Evolutionary conservation across 2,888 invertebrate genomes (phyloP).

Genomic region (Euphydryas editha): DNA sequence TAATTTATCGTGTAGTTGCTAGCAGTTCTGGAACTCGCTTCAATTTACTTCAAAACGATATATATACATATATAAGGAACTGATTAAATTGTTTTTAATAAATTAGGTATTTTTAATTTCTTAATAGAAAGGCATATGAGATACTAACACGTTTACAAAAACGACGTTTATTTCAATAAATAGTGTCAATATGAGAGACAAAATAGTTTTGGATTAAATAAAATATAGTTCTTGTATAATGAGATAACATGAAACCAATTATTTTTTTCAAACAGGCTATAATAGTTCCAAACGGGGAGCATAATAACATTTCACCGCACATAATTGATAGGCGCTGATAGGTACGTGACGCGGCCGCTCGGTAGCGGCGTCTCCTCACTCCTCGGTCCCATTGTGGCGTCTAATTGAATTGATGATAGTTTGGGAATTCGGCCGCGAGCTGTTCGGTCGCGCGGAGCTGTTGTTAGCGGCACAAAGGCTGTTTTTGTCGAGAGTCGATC

Average conservation of each 20-base stretch:
- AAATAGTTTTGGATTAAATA: not conserved
- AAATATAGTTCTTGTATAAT: not conserved
- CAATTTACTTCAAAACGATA: too few relatives aligned
- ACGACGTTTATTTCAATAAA: too few relatives aligned
- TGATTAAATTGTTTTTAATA: too few relatives aligned
- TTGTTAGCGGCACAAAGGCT: conserved; percentile 35
- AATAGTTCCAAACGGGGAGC: conserved; percentile 7
- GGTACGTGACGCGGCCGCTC: conserved; percentile 8
- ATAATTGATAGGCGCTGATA: conserved; percentile 24
- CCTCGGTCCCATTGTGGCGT: conserved; percentile 26
- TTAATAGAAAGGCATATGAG: too few relatives aligned
- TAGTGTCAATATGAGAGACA: not conserved
- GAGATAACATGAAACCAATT: not conserved
- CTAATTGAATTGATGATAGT: conserved; percentile 38
- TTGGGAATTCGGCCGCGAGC: conserved; percentile 16
- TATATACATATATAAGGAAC: too few relatives aligned
- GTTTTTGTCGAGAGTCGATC: conserved; percentile 25
- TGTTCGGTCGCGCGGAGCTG: conserved; percentile 13
- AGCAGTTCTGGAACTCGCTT: too few relatives aligned
- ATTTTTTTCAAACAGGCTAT: not conserved
- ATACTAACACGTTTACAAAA: too few relatives aligned
- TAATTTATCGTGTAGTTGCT: too few relatives aligned
- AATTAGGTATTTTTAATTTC: too few relatives aligned
- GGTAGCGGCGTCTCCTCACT: conserved; percentile 2
- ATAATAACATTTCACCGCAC: conserved; percentile 22